Conservation (phyloP, 1,140 invertebrate species). For the Rhagoletis pomonella region DNA sequence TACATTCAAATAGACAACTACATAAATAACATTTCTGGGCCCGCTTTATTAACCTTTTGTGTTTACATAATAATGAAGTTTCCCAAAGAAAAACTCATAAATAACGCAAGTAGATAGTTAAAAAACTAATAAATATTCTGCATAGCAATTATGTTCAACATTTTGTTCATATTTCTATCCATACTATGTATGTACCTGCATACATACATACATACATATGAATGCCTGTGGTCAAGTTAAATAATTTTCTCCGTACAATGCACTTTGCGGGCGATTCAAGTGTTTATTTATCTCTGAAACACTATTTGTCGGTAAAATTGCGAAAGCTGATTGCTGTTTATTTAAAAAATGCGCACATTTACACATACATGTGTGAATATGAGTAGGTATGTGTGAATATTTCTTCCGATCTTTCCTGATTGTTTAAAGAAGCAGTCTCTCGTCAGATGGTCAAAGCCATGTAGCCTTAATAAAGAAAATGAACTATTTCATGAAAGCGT, state of each 20-base stretch:
- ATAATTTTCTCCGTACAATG: constrained; percentile 8
- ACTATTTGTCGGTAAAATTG: constrained; percentile 25
- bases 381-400: too few relatives aligned
- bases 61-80: background rate
- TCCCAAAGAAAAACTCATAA: background rate
- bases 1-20: background rate
- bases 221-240: background rate
- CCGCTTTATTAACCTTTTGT: background rate
- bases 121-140: background rate
- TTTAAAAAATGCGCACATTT: background rate
- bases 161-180: background rate
- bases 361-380: background rate
- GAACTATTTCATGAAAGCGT: too few relatives aligned
- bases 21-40: background rate
- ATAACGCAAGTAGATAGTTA: background rate
- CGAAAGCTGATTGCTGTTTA: background rate
- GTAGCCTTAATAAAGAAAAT: too few relatives aligned
- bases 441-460: too few relatives aligned
- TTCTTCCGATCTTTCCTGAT: too few relatives aligned
- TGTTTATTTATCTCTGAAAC: constrained; percentile 18
- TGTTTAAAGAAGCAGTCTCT: too few relatives aligned
- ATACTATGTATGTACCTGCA: background rate
- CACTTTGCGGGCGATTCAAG: background rate
- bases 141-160: background rate
- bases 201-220: background rate